Conservation (phyloP, 1,140 invertebrate genomes). For the Drosophila carrolli region DNA sequence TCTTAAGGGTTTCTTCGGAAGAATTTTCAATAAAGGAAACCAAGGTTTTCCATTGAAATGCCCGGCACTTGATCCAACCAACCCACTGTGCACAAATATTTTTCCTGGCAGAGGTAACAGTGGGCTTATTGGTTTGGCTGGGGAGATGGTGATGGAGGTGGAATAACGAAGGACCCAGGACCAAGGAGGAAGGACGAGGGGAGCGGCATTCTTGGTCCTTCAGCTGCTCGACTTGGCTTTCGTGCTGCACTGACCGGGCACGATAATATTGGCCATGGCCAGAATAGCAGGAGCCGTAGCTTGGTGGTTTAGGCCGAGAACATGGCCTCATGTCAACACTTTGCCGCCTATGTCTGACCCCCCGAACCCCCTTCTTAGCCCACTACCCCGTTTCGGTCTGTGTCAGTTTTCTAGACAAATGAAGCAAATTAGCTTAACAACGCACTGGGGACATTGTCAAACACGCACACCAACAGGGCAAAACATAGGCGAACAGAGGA, state of each 20-base stretch:
- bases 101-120: constrained; percentile 18
- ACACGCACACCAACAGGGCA: constrained; percentile 26
- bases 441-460: constrained; percentile 71
- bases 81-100: constrained; percentile 20
- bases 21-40: no score
- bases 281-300: background rate
- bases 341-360: constrained; percentile 46
- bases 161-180: background rate
- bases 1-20: no score
- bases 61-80: no score
- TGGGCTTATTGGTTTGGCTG: constrained; percentile 25
- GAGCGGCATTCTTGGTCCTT: constrained; percentile 27
- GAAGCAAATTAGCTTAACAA: constrained; percentile 83
- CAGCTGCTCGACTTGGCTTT: constrained; percentile 61
- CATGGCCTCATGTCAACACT: constrained; percentile 75
- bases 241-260: constrained; percentile 54
- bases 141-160: background rate
- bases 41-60: no score
- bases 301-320: constrained; percentile 48
- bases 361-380: background rate
- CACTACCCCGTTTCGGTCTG: constrained; percentile 13
- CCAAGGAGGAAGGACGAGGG: constrained; percentile 1
- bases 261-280: constrained; percentile 61
- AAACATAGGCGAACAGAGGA: background rate
- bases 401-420: constrained; percentile 80